Evolutionary conservation across 2,888 invertebrate genomes (phyloP).

Genomic region (Thysanoteuthis rhombus): DNA sequence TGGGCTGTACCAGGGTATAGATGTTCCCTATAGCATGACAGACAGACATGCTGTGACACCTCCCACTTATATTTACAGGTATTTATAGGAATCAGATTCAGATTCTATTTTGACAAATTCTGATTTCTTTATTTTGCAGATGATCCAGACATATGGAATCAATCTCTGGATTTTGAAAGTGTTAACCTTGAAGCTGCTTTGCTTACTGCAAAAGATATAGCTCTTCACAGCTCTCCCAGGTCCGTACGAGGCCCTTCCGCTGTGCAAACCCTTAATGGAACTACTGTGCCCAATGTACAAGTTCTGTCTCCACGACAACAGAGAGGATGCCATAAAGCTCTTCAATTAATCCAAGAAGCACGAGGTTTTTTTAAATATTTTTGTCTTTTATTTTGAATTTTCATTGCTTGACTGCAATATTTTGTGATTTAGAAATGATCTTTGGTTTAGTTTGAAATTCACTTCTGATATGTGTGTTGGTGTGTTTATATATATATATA

Average conservation of each 20-base stretch:
- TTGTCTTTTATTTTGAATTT: not conserved
- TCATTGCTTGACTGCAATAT: not conserved
- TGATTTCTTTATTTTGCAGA: not conserved
- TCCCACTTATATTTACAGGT: too few relatives aligned
- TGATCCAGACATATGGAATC: constrained; percentile 29
- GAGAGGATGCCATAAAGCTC: constrained; percentile 14
- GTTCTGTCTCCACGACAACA: not conserved
- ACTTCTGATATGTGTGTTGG: not conserved
- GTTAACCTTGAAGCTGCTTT: constrained; percentile 19
- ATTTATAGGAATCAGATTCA: too few relatives aligned
- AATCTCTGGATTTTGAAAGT: constrained; percentile 15
- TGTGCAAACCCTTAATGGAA: constrained; percentile 16
- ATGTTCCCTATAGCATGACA: too few relatives aligned
- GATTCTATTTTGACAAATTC: not conserved
- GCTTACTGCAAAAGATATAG: not conserved
- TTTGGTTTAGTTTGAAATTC: too few relatives aligned
- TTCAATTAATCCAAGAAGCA: constrained; percentile 23
- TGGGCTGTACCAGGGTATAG: too few relatives aligned
- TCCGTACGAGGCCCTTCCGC: not conserved
- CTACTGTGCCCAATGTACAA: not conserved
- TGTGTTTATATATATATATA: too few relatives aligned
- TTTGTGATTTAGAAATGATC: not conserved
- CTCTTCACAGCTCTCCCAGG: not conserved
- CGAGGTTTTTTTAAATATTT: not conserved
- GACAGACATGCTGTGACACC: too few relatives aligned